Base-by-base conservation (phyloP, 2,797 vertebrate genomes). In the Micromesistius poutassou region DNA sequence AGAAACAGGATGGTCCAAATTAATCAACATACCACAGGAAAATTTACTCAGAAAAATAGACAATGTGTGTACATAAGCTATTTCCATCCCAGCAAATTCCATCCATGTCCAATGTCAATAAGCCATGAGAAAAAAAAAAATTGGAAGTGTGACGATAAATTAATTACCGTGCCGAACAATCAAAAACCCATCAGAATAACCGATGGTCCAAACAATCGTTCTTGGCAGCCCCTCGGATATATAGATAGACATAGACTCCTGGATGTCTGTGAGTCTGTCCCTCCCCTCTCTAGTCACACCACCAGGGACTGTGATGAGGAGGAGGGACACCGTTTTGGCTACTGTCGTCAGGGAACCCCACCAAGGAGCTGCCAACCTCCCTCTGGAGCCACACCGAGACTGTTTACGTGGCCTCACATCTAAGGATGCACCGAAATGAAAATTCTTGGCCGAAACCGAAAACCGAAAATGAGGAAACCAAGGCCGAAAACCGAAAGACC, bases 251-350 rank as follows among this genome's bases (percentile, higher is more conserved):
- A 13, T 12, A 12, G 62, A 12, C 62, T 68, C 25, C 62, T 68
- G 62, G 62, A 12, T 13, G 62, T 12, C 74, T 72, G 71, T 0
- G 12, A 4, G 62, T 12, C 74, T 72, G 71, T 0, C 16, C 42
- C 33, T 78, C 55, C 80, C 78, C 82, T 90, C 85, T 1, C 85
- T 84, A 79, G 74, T 89, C 89, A 88, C 87, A 88, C 87, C 89
- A 91, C 89, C 79, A 74, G 30, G 30, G 38, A 10, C 36, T 31
- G 76, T 76, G 85, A 76, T 55, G 46, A 13, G 62, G 62, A 33
- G 70, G 70, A 16, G 70, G 70, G 31, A 14, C 70, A 2, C 30
- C 6, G 30, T 33, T 33, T 33, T 14, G 31, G 70, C 30, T 8
- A 71, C 70, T 0, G 70, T 71, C 70, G 25, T 50, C 22, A 74